phyloP scores from a whole-genome alignment of 2,888 invertebrate genomes.

The Chaetoderma sp. region DNA sequence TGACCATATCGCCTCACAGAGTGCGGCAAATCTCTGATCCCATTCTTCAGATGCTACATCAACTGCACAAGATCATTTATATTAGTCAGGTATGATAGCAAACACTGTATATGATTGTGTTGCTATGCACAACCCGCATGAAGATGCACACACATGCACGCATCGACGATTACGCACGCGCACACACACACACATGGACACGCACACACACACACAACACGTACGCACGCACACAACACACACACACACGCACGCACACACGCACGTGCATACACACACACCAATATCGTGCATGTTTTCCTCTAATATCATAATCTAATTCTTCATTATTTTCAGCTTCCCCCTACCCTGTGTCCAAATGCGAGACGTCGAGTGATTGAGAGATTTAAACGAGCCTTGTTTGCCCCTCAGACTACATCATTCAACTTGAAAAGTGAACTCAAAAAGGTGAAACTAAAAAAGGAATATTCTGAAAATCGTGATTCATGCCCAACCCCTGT shows the following conservation, averaged over 20 bases:
- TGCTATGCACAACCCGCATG: too few relatives aligned
- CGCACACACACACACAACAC: too few relatives aligned
- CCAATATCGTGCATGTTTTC: too few relatives aligned
- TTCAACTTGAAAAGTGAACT: conserved; percentile 65
- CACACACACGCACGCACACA: too few relatives aligned
- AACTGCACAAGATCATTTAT: conserved; percentile 67
- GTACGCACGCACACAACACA: too few relatives aligned
- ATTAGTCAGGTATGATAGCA: conserved; percentile 50
- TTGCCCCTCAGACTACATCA: conserved; percentile 59
- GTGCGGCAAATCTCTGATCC: conserved; percentile 68
- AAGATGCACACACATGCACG: too few relatives aligned
- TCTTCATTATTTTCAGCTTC: conserved; percentile 59
- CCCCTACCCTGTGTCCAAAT: conserved; percentile 63
- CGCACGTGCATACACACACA: too few relatives aligned
- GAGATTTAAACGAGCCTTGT: conserved; percentile 64
- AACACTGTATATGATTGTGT: too few relatives aligned
- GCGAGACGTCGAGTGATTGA: conserved; percentile 63
- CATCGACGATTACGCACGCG: too few relatives aligned
- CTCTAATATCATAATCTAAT: too few relatives aligned
- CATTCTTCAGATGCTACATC: conserved; percentile 65
- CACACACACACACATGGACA: too few relatives aligned
- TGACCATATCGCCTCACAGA: conserved; percentile 64
- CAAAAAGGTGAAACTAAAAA: conserved; percentile 55
- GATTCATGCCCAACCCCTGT: too few relatives aligned
- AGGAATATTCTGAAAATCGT: conserved; percentile 31